These are phyloP conservation scores for Cydia splendana DNA, from an alignment of 1,140 invertebrate species.

Conservation along the genomic window DNA sequence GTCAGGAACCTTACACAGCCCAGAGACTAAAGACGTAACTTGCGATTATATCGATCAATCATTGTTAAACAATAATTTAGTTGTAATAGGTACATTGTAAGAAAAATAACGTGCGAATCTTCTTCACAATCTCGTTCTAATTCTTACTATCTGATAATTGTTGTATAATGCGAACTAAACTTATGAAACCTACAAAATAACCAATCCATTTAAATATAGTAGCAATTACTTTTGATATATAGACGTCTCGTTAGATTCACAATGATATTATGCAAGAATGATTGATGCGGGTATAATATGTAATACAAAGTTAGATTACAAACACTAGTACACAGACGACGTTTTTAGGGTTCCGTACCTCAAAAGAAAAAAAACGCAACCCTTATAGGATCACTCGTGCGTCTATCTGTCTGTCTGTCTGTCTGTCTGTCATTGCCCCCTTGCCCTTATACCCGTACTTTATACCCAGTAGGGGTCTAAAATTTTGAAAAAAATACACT, in stretches of 20 bases:
- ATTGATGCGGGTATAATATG: not conserved
- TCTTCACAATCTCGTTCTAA: not conserved
- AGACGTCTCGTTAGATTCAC: constrained; percentile 27
- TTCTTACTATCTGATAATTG: constrained; percentile 3
- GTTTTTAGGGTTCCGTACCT: too few species aligned
- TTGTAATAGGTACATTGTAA: not conserved
- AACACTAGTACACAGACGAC: not conserved
- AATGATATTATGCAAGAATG: constrained; percentile 17
- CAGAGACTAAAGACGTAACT: not conserved
- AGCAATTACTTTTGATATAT: constrained; percentile 24
- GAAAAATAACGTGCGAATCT: not conserved
- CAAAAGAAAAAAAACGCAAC: too few species aligned
- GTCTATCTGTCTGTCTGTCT: too few species aligned
- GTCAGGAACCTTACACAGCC: too few species aligned
- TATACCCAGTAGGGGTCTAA: too few species aligned
- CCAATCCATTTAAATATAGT: constrained; percentile 25
- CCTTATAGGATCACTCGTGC: too few species aligned
- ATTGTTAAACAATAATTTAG: not conserved
- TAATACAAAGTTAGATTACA: not conserved
- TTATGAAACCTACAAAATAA: constrained; percentile 25
- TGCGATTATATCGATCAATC: not conserved
- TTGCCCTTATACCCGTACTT: too few species aligned
- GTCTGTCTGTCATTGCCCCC: too few species aligned
- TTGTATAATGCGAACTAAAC: not conserved
- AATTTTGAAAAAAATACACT: too few species aligned